Percentiles rank a stretch among this genome's conserved stretches.
Conservation (phyloP, 2,113 vertebrate genomes). For the Bombycilla garrulus region DNA sequence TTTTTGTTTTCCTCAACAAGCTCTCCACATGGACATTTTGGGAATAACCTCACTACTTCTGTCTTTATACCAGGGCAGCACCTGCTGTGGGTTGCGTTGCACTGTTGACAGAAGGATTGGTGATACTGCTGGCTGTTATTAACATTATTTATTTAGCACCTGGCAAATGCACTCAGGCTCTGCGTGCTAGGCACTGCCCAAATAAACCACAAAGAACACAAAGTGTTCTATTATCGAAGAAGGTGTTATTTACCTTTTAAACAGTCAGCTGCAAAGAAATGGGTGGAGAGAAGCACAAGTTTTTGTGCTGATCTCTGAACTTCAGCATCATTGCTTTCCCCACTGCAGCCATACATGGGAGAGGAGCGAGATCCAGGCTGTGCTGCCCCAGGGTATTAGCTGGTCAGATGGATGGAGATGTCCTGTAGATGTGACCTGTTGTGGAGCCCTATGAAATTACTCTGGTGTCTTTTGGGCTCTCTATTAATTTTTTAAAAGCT, state of each 20-base stretch:
- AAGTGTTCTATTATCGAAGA: neutral
- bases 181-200: neutral
- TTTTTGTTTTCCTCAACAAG: neutral
- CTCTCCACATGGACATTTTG: neutral
- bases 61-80: neutral
- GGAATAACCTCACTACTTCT: neutral
- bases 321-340: neutral
- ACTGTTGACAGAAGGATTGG: neutral
- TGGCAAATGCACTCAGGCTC: neutral
- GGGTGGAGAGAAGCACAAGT: neutral
- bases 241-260: neutral
- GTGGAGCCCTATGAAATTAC: neutral
- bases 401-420: fast-evolving
- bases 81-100: neutral
- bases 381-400: neutral
- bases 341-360: fast-evolving
- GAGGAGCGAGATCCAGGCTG: neutral
- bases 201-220: neutral
- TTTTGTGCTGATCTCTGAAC: neutral
- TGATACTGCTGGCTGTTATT: neutral
- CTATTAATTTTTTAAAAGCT: neutral
- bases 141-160: neutral
- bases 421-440: neutral
- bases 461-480: neutral
- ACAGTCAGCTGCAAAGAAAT: neutral